Base-by-base conservation (phyloP, 2,888 invertebrate genomes). In the Noctua comes region DNA sequence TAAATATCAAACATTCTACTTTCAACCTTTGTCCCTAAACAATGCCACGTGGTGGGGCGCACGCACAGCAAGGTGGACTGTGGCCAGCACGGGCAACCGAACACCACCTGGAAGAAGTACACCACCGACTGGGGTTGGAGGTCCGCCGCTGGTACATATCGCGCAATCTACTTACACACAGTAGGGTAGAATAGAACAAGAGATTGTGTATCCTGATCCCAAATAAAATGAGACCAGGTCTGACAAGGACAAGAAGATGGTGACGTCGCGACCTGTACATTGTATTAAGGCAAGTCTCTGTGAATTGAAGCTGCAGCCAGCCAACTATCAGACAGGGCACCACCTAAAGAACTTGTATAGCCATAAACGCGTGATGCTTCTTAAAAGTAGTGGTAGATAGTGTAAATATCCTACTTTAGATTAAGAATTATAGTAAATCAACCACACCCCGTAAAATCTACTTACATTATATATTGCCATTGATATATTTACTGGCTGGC, bases 41-140 rank as follows among this genome's bases (percentile, higher is more conserved):
- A 64, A 21, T 97, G 96, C 91, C 92, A 97, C 85, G 95, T 96
- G 84, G 97, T 96, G 74, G 96, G 96, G 68, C 93, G 97, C 74
- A 95, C 95, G 81, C 95, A 2, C 85, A 96, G 93, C 90, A 97
- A 97, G 88, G 94, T 96, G 2, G 97, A 97, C 90, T 96, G 96
- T 80, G 97, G 96, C 1, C 97, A 97, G 90, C 94, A 96, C 93
- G 97, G 95, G 16, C 83, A 83, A 21, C 94, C 95, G 93, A 97
- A 97, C 81, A 96, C 96, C 80, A 97, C 97, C 72, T 97, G 97
- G 97, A 97, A 97, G 93, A 97, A 97, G 86, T 97, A 97, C 97
- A 85, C 97, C 90, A 97, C 97, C 54, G 97, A 97, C 65, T 36
- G 97, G 97, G 43, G 97, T 97, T 83, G 36, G 4, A 36, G 36